Conservation (phyloP, 2,113 vertebrate genomes). For the Sturnira hondurensis region DNA sequence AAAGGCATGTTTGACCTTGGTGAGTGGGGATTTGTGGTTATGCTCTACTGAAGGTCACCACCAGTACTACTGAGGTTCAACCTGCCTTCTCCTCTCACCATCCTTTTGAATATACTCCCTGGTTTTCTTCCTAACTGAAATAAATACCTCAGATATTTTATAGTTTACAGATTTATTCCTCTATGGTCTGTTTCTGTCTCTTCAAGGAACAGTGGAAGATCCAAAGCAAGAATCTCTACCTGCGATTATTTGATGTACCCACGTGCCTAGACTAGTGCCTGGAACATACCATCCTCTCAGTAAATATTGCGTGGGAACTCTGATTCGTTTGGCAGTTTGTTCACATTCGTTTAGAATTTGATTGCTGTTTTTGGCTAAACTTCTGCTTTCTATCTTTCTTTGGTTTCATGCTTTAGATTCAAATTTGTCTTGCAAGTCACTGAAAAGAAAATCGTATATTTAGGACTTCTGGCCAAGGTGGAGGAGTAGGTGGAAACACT, state of each 20-base stretch:
- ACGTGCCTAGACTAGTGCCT: too few species aligned
- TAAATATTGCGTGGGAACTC: too few species aligned
- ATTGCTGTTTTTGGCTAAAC: too few species aligned
- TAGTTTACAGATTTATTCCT: neutral
- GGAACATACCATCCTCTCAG: too few species aligned
- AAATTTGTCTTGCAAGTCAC: too few species aligned
- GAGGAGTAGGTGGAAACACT: too few species aligned
- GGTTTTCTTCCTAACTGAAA: neutral
- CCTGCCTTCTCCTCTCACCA: neutral
- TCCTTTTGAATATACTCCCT: neutral
- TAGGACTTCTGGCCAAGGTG: too few species aligned
- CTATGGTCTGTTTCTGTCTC: neutral
- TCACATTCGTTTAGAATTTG: too few species aligned
- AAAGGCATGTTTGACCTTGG: neutral
- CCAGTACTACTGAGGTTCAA: neutral
- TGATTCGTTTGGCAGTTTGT: too few species aligned
- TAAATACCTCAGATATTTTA: neutral
- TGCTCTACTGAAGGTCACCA: neutral
- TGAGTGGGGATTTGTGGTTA: neutral
- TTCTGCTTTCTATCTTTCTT: too few species aligned
- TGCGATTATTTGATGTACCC: neutral
- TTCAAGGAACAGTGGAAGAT: neutral
- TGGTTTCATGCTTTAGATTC: too few species aligned
- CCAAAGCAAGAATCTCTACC: neutral
- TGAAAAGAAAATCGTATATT: too few species aligned